Base-by-base conservation (phyloP, 1,140 invertebrate genomes). In the Eumeta japonica region DNA sequence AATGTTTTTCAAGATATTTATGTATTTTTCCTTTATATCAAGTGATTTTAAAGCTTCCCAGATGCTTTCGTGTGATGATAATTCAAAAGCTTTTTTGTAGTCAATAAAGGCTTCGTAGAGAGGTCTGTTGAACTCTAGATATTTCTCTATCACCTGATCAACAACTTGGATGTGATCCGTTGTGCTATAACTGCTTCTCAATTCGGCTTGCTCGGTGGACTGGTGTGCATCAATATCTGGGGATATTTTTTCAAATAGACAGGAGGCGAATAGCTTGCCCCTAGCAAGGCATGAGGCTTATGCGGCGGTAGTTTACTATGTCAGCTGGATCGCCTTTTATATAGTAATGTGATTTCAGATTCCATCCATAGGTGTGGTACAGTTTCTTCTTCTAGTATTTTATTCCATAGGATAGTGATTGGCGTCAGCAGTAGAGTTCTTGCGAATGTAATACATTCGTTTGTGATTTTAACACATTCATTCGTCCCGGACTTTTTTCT, bases 121-220 rank as follows among this genome's bases (percentile, higher is more conserved):
- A 2, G 53, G 50, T 46, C 41, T 45, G 2, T 50, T 32, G 55
- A n/a, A n/a, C n/a, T n/a, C n/a, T n/a, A n/a, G n/a, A n/a, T n/a
- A n/a, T n/a, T n/a, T n/a, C n/a, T n/a, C 54, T 31, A 58, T 53
- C 5, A 55, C 28, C 29, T 41, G 43, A 7, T 52, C 43, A 1
- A 57, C 41, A 0, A 46, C 44, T 29, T 51, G 52, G 10, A 56
- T 50, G 30, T 58, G 52, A 24, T 55, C 49, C 12, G 38, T 30
- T 15, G 54, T 56, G 35, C 50, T 52, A 15, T 46, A 64, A 1
- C 51, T 50, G 10, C 35, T 47, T 44, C 61, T 41, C 31, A 67
- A 67, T 3, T 59, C 57, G 2, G 58, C 59, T 43, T 62, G 61
- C 43, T 62, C 58, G 3, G 45, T 46, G 5, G 59, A 50, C 46